phyloP scores from a whole-genome alignment of 37 sponge, comb jelly and placozoan genomes.

The Aphrocallistes beatrix region DNA sequence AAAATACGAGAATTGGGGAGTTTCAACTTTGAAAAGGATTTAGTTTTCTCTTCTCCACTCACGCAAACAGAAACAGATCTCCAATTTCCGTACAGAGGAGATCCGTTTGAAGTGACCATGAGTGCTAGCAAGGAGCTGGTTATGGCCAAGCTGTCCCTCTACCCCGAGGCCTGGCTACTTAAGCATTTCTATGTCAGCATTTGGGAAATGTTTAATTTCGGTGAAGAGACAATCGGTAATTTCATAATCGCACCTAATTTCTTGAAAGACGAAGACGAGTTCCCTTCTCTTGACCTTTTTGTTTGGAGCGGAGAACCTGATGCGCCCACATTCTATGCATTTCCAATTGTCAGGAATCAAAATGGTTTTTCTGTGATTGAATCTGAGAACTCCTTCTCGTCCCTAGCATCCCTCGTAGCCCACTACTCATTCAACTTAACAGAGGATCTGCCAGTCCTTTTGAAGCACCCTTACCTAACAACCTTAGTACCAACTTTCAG shows the following conservation, averaged over 20 bases:
- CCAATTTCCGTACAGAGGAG: neutral
- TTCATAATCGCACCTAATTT: neutral
- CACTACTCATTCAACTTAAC: neutral
- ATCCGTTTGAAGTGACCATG: neutral
- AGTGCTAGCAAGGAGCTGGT: neutral
- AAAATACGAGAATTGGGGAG: no score
- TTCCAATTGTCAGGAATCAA: neutral
- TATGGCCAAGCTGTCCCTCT: neutral
- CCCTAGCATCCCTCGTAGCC: neutral
- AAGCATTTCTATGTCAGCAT: neutral
- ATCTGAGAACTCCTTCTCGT: neutral
- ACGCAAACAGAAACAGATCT: no score
- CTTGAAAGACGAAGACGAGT: neutral
- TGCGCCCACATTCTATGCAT: neutral
- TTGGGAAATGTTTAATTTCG: conserved; percentile 9
- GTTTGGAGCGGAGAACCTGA: neutral
- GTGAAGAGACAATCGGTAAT: neutral
- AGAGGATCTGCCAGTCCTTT: neutral
- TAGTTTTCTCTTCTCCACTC: no score
- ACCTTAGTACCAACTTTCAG: neutral
- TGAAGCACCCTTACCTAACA: neutral
- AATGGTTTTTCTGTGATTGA: neutral
- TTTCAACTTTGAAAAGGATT: no score
- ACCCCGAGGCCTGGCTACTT: neutral
- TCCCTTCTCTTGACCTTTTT: neutral